Conservation (phyloP, 2,113 vertebrate species). For the Trogon surrucura region DNA sequence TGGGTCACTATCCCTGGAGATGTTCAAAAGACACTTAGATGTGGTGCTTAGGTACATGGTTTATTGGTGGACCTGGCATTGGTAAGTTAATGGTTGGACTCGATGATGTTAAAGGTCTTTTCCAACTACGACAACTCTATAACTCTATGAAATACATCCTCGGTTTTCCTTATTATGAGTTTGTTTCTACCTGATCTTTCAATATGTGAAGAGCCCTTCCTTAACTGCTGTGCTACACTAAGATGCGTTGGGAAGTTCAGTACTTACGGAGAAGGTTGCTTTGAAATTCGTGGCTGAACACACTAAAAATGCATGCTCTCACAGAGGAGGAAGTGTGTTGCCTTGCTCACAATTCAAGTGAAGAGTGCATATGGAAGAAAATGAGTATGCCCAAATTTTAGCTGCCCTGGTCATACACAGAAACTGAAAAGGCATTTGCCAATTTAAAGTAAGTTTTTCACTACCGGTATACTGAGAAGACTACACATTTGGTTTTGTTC, state of each 20-base stretch:
- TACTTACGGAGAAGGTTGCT: background rate
- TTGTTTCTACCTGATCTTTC: background rate
- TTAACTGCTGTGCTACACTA: rapidly evolving
- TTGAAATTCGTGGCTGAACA: background rate
- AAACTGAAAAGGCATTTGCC: background rate
- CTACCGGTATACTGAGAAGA: background rate
- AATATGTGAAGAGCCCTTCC: background rate
- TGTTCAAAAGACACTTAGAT: too few relatives aligned
- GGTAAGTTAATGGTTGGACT: too few relatives aligned
- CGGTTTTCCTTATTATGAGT: background rate
- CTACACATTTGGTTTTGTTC: rapidly evolving
- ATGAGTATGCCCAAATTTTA: background rate
- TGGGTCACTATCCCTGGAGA: too few relatives aligned
- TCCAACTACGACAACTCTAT: too few relatives aligned
- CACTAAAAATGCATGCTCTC: background rate
- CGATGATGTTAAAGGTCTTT: too few relatives aligned
- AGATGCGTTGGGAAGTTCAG: background rate
- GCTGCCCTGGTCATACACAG: background rate
- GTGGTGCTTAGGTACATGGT: too few relatives aligned
- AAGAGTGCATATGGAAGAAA: background rate
- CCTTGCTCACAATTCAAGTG: background rate
- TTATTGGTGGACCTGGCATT: too few relatives aligned
- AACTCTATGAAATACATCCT: background rate
- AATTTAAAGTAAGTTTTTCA: background rate
- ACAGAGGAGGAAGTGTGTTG: rapidly evolving